These are phyloP conservation scores for Hozukius guyotensis DNA, from an alignment of 2,797 vertebrate species.

Conservation along the genomic window DNA sequence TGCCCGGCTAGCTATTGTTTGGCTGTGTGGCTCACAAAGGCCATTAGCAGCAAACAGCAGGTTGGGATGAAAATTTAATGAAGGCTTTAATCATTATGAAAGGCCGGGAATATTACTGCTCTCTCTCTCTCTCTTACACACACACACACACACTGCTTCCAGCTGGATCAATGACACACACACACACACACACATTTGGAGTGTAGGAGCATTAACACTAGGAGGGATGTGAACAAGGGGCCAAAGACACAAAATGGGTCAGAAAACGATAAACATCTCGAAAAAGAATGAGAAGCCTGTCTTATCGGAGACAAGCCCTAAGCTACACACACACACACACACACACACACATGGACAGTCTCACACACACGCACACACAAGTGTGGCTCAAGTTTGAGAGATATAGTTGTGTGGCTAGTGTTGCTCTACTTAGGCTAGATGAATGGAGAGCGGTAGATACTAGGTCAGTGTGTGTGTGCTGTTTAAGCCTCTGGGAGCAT, in stretches of 20 bases:
- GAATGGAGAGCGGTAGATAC: conserved; percentile 70
- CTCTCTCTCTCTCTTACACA: conserved; percentile 57
- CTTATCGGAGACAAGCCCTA: conserved; percentile 58
- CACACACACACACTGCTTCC: conserved; percentile 58
- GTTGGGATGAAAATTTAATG: conserved; percentile 99
- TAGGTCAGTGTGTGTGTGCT: conserved; percentile 67
- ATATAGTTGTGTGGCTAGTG: conserved; percentile 67
- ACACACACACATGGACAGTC: conserved; percentile 7
- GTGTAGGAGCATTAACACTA: conserved; percentile 68
- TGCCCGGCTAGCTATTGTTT: conserved; percentile 90
- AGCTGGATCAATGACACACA: conserved; percentile 79
- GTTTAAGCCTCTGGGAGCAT: neutral
- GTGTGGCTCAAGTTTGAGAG: conserved; percentile 62
- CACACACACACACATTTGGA: conserved; percentile 27
- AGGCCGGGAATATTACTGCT: conserved; percentile 89
- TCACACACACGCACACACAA: neutral
- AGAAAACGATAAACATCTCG: conserved; percentile 78
- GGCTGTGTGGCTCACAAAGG: conserved; percentile 93
- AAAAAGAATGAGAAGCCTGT: conserved; percentile 52
- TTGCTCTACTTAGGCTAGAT: conserved; percentile 81
- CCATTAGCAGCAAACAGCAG: conserved; percentile 98
- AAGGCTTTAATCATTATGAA: conserved; percentile 98
- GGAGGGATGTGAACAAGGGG: conserved; percentile 64
- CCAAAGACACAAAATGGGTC: conserved; percentile 81
- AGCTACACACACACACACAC: conserved; percentile 52